Evolutionary conservation across 2,113 vertebrate species (phyloP).

Genomic region (Donacobius atricapilla): DNA sequence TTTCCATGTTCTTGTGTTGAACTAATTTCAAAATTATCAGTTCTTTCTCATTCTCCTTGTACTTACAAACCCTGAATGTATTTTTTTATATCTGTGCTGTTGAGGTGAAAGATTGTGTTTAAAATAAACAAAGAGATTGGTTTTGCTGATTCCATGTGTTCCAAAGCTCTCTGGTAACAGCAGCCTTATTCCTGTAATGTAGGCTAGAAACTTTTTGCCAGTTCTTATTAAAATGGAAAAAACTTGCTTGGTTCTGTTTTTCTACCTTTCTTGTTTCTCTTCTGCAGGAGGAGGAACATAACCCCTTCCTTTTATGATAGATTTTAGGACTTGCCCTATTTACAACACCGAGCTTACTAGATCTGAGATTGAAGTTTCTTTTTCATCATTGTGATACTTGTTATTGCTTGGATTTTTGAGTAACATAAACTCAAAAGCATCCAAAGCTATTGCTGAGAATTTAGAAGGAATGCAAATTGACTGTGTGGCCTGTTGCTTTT

Average conservation of each 20-base stretch:
- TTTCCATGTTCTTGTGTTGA: background rate
- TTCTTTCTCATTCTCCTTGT: background rate
- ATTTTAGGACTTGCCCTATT: background rate
- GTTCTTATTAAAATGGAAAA: background rate
- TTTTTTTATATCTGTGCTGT: background rate
- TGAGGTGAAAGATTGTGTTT: background rate
- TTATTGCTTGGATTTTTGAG: background rate
- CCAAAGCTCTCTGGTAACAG: background rate
- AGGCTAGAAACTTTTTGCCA: background rate
- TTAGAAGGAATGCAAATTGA: background rate
- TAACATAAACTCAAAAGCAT: background rate
- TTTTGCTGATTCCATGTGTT: background rate
- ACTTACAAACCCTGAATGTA: background rate
- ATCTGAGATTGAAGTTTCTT: background rate
- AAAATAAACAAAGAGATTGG: background rate
- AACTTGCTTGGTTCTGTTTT: background rate
- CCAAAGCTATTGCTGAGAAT: background rate
- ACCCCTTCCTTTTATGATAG: background rate
- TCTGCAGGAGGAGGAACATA: background rate
- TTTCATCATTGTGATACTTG: background rate
- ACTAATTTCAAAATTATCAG: background rate
- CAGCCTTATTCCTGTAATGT: background rate
- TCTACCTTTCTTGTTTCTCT: background rate
- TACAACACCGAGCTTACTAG: background rate
- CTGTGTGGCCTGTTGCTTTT: background rate